Evolutionary conservation across 1,140 invertebrate genomes (phyloP).

Genomic region (Telenomus remus): DNA sequence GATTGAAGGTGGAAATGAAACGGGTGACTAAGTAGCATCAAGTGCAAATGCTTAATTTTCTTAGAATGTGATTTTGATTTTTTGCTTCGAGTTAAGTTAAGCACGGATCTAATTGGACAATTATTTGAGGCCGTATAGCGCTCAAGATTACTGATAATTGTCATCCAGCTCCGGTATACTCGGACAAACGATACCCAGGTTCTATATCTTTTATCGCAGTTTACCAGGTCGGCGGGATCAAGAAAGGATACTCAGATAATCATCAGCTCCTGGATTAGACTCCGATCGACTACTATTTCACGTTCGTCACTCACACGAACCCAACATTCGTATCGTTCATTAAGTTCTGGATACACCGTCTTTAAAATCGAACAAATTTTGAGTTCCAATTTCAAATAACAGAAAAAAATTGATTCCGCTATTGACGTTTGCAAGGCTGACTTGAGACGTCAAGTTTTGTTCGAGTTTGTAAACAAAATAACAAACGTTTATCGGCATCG

Average conservation of each 20-base stretch:
- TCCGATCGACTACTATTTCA: conserved; percentile 61
- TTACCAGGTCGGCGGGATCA: conserved; percentile 56
- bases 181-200: conserved; percentile 44
- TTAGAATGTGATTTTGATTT: conserved; percentile 35
- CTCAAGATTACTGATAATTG: conserved; percentile 57
- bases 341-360: no score
- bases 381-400: no score
- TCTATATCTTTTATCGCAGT: conserved; percentile 51
- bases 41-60: conserved; percentile 19
- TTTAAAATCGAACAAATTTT: no score
- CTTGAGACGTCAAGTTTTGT: conserved; percentile 40
- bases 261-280: conserved; percentile 61
- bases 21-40: no score
- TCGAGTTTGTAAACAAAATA: conserved; percentile 18
- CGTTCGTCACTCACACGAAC: conserved; percentile 41
- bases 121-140: conserved; percentile 44
- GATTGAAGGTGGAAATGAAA: no score
- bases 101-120: conserved; percentile 45
- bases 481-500: no score
- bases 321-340: conserved; percentile 16
- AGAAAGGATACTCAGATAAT: conserved; percentile 61
- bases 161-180: conserved; percentile 39
- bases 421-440: conserved; percentile 40
- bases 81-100: conserved; percentile 7
- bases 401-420: conserved; percentile 54